A percentile compares a stretch with the other conserved stretches of the same genome.
These are phyloP conservation scores for Acipenser transmontanus DNA, from an alignment of 2,797 vertebrate species.

Conservation along the genomic window DNA sequence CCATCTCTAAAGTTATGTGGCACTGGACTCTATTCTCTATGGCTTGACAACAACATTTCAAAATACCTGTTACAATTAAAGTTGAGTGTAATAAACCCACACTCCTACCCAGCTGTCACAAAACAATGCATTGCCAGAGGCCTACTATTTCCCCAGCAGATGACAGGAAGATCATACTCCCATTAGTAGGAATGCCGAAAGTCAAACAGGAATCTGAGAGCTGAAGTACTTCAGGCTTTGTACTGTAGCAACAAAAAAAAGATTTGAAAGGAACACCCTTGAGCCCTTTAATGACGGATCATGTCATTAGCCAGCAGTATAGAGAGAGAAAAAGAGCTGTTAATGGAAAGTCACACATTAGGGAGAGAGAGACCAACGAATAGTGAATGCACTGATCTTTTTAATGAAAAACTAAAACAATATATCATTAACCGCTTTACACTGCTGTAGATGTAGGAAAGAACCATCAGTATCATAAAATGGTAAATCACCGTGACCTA, in stretches of 20 bases:
- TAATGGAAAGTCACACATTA: neutral
- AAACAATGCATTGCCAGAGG: neutral
- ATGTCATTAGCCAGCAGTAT: constrained; percentile 8
- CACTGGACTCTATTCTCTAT: no score
- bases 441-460: no score
- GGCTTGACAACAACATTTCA: neutral
- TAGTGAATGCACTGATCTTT: no score
- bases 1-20: no score
- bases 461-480: no score
- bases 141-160: neutral
- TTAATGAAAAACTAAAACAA: no score
- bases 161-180: neutral
- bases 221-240: neutral
- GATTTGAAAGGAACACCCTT: neutral
- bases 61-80: neutral
- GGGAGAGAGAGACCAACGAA: no score
- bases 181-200: neutral
- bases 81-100: neutral
- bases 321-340: neutral
- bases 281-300: neutral
- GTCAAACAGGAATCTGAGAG: constrained; percentile 1
- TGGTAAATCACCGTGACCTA: no score
- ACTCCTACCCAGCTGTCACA: neutral
- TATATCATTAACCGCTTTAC: no score
- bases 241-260: neutral